These are phyloP conservation scores for Osmerus mordax DNA, from an alignment of 2,113 vertebrate species.

Conservation along the genomic window DNA sequence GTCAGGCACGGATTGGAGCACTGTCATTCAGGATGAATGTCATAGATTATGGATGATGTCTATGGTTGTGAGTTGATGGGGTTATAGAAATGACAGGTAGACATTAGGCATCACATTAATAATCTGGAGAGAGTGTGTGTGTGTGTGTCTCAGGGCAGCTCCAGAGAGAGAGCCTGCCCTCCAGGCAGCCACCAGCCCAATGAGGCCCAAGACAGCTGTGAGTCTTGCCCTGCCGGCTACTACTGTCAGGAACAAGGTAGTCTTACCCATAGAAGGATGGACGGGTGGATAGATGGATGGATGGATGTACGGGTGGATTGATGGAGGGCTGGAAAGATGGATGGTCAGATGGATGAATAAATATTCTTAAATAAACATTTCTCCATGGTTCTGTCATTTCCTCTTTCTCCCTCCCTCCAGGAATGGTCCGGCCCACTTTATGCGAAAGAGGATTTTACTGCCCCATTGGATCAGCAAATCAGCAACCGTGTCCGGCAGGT, in stretches of 20 bases:
- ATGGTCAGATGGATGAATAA: not conserved
- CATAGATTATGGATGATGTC: not conserved
- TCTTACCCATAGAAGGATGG: not conserved
- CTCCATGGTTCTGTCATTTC: not conserved
- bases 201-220: slow-evolving; percentile 74
- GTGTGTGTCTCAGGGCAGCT: slow-evolving; percentile 64
- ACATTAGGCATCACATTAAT: not conserved
- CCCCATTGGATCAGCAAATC: slow-evolving; percentile 57
- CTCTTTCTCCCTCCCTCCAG: slow-evolving; percentile 40
- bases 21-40: not conserved
- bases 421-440: slow-evolving; percentile 47
- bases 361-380: not conserved
- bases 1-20: slow-evolving; percentile 48
- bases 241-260: slow-evolving; percentile 77
- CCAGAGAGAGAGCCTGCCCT: slow-evolving; percentile 59
- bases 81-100: no score
- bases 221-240: slow-evolving; percentile 77
- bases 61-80: not conserved
- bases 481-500: slow-evolving; percentile 68
- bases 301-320: not conserved
- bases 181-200: slow-evolving; percentile 77
- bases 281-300: not conserved
- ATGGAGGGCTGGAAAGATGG: not conserved
- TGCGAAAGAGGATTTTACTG: slow-evolving; percentile 76
- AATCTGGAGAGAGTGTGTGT: not conserved